These are phyloP conservation scores for Lophotriccus pileatus DNA, from an alignment of 2,797 vertebrate genomes.

Conservation along the genomic window DNA sequence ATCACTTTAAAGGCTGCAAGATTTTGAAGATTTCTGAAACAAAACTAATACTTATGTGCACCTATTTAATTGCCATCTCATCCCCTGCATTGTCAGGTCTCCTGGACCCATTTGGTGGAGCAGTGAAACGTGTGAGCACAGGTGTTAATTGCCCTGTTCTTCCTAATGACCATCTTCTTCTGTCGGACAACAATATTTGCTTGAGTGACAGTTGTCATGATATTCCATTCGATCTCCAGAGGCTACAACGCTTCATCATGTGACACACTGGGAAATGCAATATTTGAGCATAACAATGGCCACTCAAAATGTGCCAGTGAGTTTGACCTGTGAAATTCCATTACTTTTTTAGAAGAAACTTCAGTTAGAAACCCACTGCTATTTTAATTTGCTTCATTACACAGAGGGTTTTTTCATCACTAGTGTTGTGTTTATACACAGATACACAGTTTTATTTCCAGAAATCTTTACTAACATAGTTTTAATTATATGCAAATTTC, in stretches of 20 bases:
- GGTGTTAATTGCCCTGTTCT: not conserved
- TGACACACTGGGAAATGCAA: not conserved
- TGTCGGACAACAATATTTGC: not conserved
- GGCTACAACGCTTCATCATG: not conserved
- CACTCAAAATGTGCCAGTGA: not conserved
- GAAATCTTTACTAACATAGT: not conserved
- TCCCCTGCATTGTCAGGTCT: not conserved
- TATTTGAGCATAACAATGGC: not conserved
- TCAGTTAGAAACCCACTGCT: not conserved
- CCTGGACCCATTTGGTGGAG: not conserved
- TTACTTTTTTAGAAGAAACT: not conserved
- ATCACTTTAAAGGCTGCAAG: not conserved
- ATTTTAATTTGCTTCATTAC: slow-evolving; percentile 39
- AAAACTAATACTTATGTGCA: rapidly evolving
- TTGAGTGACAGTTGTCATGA: not conserved
- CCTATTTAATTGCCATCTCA: not conserved
- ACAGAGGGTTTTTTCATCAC: not conserved
- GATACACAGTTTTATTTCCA: not conserved
- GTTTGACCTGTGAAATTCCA: not conserved
- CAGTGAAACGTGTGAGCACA: not conserved
- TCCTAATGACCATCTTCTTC: not conserved
- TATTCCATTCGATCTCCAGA: not conserved
- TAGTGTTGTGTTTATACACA: not conserved
- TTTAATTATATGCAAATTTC: not conserved
- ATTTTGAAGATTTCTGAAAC: not conserved